Percentiles rank a stretch among this genome's conserved stretches.
These are phyloP conservation scores for Perognathus longimembris DNA, from an alignment of 2,113 vertebrate species.

Conservation along the genomic window DNA sequence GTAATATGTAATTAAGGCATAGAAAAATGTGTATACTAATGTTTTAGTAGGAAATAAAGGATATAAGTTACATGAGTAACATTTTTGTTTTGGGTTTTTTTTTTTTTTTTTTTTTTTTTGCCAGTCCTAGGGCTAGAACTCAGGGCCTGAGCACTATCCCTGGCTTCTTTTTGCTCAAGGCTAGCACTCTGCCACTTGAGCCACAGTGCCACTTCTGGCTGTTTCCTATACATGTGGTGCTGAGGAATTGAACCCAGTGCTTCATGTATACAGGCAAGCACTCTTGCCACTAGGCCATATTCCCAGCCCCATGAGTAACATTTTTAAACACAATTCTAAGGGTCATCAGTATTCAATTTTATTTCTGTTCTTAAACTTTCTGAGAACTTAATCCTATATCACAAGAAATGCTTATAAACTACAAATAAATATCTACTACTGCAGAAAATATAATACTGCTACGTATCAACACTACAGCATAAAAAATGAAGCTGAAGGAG, in stretches of 20 bases:
- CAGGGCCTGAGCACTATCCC: no score
- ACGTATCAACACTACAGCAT: conserved; percentile 65
- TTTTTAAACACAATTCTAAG: not conserved
- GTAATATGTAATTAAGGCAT: not conserved
- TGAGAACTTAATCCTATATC: conserved; percentile 27
- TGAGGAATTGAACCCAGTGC: no score
- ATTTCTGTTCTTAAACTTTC: conserved; percentile 43
- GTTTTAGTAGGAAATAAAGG: not conserved
- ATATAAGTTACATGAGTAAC: conserved; percentile 23
- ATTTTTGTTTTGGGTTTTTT: not conserved
- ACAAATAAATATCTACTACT: conserved; percentile 29
- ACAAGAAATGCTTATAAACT: conserved; percentile 33
- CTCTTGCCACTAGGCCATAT: no score
- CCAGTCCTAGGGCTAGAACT: no score
- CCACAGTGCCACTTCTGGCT: no score
- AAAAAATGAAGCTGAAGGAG: conserved; percentile 36
- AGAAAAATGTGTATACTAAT: conserved; percentile 29
- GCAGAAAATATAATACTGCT: conserved; percentile 64
- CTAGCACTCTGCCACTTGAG: no score
- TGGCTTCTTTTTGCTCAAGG: no score
- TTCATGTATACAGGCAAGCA: no score
- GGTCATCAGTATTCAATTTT: not conserved
- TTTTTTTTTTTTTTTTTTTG: no score
- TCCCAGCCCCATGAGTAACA: conserved; percentile 37
- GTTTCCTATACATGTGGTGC: no score